These are phyloP conservation scores for Prietella phreatophila DNA, from an alignment of 2,113 vertebrate genomes.

Conservation along the genomic window DNA sequence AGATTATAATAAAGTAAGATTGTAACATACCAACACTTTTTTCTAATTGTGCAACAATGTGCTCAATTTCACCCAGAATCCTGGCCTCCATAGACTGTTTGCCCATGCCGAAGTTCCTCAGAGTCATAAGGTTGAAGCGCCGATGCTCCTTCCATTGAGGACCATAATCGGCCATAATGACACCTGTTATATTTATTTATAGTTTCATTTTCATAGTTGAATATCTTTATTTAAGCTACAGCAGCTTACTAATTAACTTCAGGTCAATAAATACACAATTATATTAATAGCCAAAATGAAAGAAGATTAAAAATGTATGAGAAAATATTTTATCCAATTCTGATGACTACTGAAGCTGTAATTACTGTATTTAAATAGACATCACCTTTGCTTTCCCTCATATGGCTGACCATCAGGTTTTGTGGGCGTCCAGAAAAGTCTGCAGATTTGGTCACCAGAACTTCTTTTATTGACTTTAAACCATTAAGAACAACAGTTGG, in stretches of 20 bases:
- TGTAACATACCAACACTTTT: constrained; percentile 42
- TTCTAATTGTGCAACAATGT: constrained; percentile 52
- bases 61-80: constrained; percentile 67
- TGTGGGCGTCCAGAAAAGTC: constrained; percentile 71
- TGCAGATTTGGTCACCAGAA: constrained; percentile 58
- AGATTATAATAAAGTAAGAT: neutral
- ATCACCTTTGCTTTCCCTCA: constrained; percentile 54
- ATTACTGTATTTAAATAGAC: no score
- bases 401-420: constrained; percentile 19
- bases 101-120: constrained; percentile 79
- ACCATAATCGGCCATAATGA: constrained; percentile 59
- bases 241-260: no score
- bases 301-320: no score
- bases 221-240: no score
- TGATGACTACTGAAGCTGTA: no score
- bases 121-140: constrained; percentile 67
- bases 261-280: neutral
- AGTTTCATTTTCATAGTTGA: no score
- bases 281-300: neutral
- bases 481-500: constrained; percentile 62
- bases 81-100: constrained; percentile 76
- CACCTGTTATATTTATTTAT: constrained; percentile 57
- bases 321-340: no score
- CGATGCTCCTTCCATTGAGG: constrained; percentile 69
- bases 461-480: constrained; percentile 59